Evolutionary conservation across 2,797 vertebrate genomes (phyloP).

Genomic region (Carcharodon carcharias): DNA sequence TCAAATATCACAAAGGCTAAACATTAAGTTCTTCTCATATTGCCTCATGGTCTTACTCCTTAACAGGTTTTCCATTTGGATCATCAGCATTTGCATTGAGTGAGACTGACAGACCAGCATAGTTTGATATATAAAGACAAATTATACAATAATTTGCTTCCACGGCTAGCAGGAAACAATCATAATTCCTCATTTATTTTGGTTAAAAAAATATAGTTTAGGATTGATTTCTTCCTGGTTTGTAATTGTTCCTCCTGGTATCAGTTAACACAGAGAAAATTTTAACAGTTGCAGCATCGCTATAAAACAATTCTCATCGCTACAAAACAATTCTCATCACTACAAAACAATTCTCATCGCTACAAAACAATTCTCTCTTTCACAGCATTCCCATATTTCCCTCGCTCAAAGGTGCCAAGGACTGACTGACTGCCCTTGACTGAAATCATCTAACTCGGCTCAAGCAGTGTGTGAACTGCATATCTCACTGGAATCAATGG

Average conservation of each 20-base stretch:
- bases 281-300: not conserved
- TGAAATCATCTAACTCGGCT: not conserved
- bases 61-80: not conserved
- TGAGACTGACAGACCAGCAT: not conserved
- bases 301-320: not conserved
- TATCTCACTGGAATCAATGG: not conserved
- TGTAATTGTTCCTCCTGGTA: not conserved
- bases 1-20: not conserved
- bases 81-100: not conserved
- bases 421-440: not conserved
- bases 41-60: not conserved
- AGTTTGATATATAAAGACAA: not conserved
- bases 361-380: not conserved
- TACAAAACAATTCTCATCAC: not conserved
- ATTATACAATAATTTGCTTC: not conserved
- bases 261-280: not conserved
- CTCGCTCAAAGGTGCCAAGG: not conserved
- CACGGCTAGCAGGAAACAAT: not conserved
- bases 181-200: not conserved
- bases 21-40: no score
- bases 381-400: not conserved
- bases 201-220: not conserved
- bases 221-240: not conserved
- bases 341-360: not conserved
- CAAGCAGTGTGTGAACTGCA: not conserved